phyloP scores from a whole-genome alignment of 2,113 vertebrate genomes.

The Chaetura pelagica region DNA sequence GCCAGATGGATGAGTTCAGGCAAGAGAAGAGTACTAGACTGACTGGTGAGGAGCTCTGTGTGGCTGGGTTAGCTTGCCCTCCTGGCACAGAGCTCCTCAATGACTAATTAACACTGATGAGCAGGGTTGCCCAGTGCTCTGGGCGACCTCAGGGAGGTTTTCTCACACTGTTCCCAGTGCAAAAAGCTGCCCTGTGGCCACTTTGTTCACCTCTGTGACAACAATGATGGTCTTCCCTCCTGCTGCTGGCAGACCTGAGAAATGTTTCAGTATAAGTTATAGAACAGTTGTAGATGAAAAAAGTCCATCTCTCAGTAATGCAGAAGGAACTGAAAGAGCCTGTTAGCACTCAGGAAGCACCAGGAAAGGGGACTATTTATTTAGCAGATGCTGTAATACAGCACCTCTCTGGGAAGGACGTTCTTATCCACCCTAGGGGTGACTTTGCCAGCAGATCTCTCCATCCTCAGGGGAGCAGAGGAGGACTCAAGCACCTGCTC shows the following conservation, averaged over 20 bases:
- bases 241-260: neutral
- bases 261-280: neutral
- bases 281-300: neutral
- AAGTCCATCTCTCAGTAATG: neutral
- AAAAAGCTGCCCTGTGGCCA: neutral
- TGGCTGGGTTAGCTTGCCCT: neutral
- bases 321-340: neutral
- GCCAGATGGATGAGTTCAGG: neutral
- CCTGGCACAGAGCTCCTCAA: neutral
- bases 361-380: neutral
- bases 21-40: neutral
- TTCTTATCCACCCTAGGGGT: neutral
- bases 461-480: neutral
- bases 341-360: neutral
- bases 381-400: neutral
- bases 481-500: conserved; percentile 19
- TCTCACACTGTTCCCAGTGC: neutral
- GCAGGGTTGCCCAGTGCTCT: neutral
- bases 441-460: neutral
- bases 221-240: neutral
- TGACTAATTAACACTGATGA: neutral
- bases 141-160: neutral
- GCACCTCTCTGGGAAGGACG: neutral
- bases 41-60: fast-evolving
- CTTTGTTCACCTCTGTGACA: neutral